Percentiles rank a stretch among this genome's conserved stretches.
phyloP scores from a whole-genome alignment of 2,113 vertebrate genomes.

The Lampris incognitus region DNA sequence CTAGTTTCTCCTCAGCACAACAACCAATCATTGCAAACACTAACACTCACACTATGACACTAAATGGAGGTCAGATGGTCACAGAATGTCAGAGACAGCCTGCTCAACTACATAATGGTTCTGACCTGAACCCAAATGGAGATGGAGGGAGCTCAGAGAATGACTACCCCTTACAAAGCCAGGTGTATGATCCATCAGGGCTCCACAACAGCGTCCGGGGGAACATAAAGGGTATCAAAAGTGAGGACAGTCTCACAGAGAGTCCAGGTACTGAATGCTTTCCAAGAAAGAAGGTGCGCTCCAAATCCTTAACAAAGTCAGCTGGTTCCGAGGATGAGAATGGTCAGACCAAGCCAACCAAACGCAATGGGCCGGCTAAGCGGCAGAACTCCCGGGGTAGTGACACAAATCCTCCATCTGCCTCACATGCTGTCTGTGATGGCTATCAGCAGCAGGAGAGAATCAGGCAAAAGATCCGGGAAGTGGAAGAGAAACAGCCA shows the following conservation, averaged over 20 bases:
- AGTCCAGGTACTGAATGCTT: constrained; percentile 79
- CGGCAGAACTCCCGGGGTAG: constrained; percentile 88
- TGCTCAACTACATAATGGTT: constrained; percentile 79
- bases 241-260: constrained; percentile 85
- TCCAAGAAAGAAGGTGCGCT: constrained; percentile 88
- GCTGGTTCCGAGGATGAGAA: constrained; percentile 82
- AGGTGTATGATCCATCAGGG: constrained; percentile 77
- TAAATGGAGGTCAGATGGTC: constrained; percentile 88
- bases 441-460: constrained; percentile 95
- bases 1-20: constrained; percentile 85
- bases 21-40: constrained; percentile 84
- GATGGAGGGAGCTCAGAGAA: constrained; percentile 81
- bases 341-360: constrained; percentile 82
- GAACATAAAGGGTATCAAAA: constrained; percentile 75
- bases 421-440: constrained; percentile 86
- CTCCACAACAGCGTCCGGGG: constrained; percentile 72
- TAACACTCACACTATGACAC: constrained; percentile 86
- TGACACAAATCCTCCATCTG: constrained; percentile 84
- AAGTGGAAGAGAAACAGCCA: constrained; percentile 98
- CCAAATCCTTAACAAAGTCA: constrained; percentile 85
- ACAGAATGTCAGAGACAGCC: constrained; percentile 85
- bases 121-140: constrained; percentile 84
- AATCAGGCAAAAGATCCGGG: constrained; percentile 96
- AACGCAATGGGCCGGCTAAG: constrained; percentile 87
- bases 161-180: constrained; percentile 82